Evolutionary conservation across 2,888 invertebrate species (phyloP).

Genomic region (Cancer borealis): DNA sequence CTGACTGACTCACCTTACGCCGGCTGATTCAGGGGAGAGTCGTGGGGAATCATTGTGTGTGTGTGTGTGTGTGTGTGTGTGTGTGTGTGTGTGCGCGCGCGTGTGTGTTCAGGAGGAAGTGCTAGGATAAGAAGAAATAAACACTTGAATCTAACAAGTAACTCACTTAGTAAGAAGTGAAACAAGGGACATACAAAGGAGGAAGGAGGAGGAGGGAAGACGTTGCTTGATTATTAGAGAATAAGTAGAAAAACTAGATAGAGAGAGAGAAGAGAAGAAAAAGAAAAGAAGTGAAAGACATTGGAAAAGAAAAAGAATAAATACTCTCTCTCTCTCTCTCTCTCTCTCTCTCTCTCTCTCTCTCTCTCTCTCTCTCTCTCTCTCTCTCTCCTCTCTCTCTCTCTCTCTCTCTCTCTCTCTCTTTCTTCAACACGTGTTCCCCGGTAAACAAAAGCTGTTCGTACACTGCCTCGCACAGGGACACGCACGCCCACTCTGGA

Average conservation of each 20-base stretch:
- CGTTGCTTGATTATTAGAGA: neutral
- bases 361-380: conserved; percentile 13
- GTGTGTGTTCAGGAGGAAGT: neutral
- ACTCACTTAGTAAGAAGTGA: neutral
- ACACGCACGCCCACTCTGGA: neutral
- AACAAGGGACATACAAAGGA: neutral
- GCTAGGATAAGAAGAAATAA: neutral
- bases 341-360: conserved; percentile 20
- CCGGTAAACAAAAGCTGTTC: neutral
- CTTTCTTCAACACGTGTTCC: conserved; percentile 24
- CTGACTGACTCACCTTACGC: conserved; percentile 17
- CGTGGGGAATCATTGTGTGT: neutral
- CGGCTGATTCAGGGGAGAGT: conserved; percentile 1
- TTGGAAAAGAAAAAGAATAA: neutral
- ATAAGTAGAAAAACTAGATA: neutral
- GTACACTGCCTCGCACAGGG: neutral
- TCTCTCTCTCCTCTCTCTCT: neutral
- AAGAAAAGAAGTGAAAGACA: neutral
- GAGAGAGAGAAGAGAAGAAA: conserved; percentile 21
- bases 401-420: neutral
- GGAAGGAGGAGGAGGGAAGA: conserved; percentile 30
- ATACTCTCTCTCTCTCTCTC: neutral
- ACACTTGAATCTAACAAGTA: conserved; percentile 21
- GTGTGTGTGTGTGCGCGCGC: too few species aligned
- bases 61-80: too few species aligned